phyloP scores from a whole-genome alignment of 2,888 invertebrate genomes.

The Halictus ligatus region DNA sequence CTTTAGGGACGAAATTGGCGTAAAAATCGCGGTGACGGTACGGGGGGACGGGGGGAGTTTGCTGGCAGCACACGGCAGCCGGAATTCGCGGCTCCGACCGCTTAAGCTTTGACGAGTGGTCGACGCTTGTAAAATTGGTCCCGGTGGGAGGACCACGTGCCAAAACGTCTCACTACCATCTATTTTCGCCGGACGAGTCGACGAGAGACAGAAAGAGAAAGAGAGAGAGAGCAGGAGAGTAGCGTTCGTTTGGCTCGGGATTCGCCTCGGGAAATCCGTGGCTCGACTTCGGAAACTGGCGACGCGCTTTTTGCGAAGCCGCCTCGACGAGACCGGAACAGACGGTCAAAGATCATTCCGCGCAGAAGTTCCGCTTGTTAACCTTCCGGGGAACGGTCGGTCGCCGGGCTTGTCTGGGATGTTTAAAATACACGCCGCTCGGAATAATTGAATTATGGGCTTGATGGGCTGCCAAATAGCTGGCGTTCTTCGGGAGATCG shows the following conservation, averaged over 20 bases:
- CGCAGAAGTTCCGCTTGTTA: slow-evolving; percentile 4
- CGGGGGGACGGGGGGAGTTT: not conserved
- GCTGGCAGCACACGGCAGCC: slow-evolving; percentile 37
- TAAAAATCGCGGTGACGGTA: slow-evolving; percentile 3
- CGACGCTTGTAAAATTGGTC: slow-evolving; percentile 60
- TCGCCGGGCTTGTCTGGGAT: not conserved
- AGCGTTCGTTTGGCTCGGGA: slow-evolving; percentile 40
- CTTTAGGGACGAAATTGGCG: slow-evolving; percentile 45
- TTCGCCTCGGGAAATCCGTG: slow-evolving; percentile 35
- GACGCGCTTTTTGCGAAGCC: not conserved
- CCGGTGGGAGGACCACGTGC: slow-evolving; percentile 52
- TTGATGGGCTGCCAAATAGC: slow-evolving; percentile 7
- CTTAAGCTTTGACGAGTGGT: slow-evolving; percentile 56
- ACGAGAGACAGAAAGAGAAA: not conserved
- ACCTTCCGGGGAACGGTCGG: not conserved
- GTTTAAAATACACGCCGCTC: slow-evolving; percentile 2
- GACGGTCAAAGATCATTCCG: not conserved
- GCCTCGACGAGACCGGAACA: not conserved
- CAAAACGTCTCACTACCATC: slow-evolving; percentile 60
- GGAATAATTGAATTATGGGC: slow-evolving; percentile 12
- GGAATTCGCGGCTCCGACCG: slow-evolving; percentile 41
- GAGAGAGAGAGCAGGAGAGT: slow-evolving; percentile 3
- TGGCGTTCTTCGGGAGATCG: not conserved
- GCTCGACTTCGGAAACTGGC: slow-evolving; percentile 1
- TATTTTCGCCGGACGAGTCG: slow-evolving; percentile 52